Conservation (phyloP, 2,888 invertebrate species). For the Idaea straminata region DNA sequence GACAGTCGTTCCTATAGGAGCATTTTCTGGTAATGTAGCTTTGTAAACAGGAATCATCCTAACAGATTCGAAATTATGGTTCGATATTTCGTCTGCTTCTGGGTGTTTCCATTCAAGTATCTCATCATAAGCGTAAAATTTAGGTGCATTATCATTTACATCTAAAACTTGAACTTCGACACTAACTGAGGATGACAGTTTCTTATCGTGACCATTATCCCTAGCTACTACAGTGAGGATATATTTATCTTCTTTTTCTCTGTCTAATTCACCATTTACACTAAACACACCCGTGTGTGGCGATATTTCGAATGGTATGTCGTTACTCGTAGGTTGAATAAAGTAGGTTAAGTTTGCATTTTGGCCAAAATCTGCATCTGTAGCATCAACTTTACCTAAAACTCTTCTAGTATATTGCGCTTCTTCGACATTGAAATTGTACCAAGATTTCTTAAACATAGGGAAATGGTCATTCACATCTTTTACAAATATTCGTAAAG, state of each 20-base stretch:
- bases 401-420: slow-evolving; percentile 85
- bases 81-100: slow-evolving; percentile 67
- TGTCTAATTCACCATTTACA: slow-evolving; percentile 87
- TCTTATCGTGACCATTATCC: slow-evolving; percentile 84
- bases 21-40: slow-evolving; percentile 87
- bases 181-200: slow-evolving; percentile 85
- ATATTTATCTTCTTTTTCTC: slow-evolving; percentile 86
- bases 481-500: slow-evolving; percentile 85
- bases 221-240: slow-evolving; percentile 85
- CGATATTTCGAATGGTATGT: slow-evolving; percentile 86
- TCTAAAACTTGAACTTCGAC: slow-evolving; percentile 91
- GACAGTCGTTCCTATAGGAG: slow-evolving; percentile 86
- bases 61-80: slow-evolving; percentile 76
- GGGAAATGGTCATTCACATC: slow-evolving; percentile 93
- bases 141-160: slow-evolving; percentile 90
- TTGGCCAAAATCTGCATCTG: slow-evolving; percentile 88
- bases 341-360: slow-evolving; percentile 89
- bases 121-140: slow-evolving; percentile 89
- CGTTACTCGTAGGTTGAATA: slow-evolving; percentile 71
- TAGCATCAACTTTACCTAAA: slow-evolving; percentile 88
- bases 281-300: slow-evolving; percentile 84
- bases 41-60: slow-evolving; percentile 86
- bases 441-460: slow-evolving; percentile 89
- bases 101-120: slow-evolving; percentile 71
- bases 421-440: slow-evolving; percentile 90